Evolutionary conservation across 2,113 vertebrate genomes (phyloP), one percentile per base, ranked within the genome.

Genomic region (Triplophysa siluroides): DNA sequence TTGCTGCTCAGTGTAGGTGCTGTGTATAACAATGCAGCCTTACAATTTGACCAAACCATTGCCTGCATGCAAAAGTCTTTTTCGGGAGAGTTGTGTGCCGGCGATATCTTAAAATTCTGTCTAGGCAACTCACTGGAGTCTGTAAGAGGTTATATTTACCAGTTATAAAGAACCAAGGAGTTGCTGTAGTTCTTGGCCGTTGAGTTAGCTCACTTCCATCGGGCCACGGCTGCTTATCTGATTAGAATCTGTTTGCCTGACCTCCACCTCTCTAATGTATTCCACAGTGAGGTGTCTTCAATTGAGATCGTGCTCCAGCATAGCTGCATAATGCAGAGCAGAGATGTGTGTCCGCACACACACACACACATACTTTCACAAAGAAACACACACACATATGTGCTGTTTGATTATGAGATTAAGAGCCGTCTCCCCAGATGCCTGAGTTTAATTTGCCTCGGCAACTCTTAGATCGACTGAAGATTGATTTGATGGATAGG

Each of bases 241-340:
- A 82, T 78, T 82, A 65, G 29, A 62, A 41, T 68, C 11, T 83
- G 78, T 58, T 80, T 83, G 43, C 62, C 19, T 72, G 80, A 82
- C 80, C 74, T 76, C 65, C 47, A 11, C 67, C 66, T 26, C 66
- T 21, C 62, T 62, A 69, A 72, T 76, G 80, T 66, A 82, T 82
- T 82, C 76, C 38, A 23, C 29, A 10, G 67, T 71, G 61, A 58
- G 61, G 61, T 64, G 67, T 47, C 58, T 47, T 66, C 60, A 21
- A 78, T 56, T 29, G 62, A 50, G 61, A 72, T 10, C 52, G 60
- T 82, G 76, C 13, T 63, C 4, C n/a, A 33, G 81, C 76, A 73
- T 77, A 71, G 45, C 65, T 24, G 64, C 13, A 21, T 58, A 69
- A 68, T 64, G 38, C 41, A 24, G 11, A 63, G 50, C 1, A n/a